Evolutionary conservation across 1,140 invertebrate species (phyloP).

Genomic region (Lepidurus packardi): DNA sequence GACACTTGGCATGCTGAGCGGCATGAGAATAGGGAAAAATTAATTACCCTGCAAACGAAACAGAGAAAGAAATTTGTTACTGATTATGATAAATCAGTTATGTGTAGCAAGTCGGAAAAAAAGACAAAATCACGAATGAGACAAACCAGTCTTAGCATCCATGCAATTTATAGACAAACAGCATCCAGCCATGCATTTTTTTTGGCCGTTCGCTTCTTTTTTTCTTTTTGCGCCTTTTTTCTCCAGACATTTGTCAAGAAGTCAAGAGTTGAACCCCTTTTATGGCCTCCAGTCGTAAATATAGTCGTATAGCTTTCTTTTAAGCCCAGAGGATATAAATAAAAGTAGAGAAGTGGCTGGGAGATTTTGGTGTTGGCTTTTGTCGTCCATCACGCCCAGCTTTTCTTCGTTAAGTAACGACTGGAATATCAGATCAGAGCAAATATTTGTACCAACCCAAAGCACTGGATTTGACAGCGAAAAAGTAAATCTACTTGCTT

Average conservation of each 20-base stretch:
- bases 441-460: conserved; percentile 5
- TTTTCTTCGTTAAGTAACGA: not conserved
- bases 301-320: conserved; percentile 6
- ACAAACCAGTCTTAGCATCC: conserved; percentile 13
- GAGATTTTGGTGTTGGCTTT: not conserved
- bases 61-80: not conserved
- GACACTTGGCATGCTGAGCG: conserved; percentile 4
- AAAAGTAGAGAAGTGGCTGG: conserved; percentile 20
- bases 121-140: not conserved
- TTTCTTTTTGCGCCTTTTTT: not conserved
- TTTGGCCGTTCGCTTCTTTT: not conserved
- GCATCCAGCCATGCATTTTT: not conserved
- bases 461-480: not conserved
- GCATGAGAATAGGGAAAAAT: not conserved
- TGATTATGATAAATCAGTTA: conserved; percentile 16
- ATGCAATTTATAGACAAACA: not conserved
- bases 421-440: not conserved
- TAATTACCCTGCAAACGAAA: not conserved
- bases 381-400: conserved; percentile 14
- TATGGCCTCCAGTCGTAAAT: conserved; percentile 13
- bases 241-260: conserved; percentile 1
- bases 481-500: not conserved
- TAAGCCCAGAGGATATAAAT: conserved; percentile 5
- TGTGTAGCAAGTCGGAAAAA: not conserved
- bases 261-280: conserved; percentile 11